Conservation (phyloP, 2,113 vertebrate species). For the Ptychochromis oligacanthus region DNA sequence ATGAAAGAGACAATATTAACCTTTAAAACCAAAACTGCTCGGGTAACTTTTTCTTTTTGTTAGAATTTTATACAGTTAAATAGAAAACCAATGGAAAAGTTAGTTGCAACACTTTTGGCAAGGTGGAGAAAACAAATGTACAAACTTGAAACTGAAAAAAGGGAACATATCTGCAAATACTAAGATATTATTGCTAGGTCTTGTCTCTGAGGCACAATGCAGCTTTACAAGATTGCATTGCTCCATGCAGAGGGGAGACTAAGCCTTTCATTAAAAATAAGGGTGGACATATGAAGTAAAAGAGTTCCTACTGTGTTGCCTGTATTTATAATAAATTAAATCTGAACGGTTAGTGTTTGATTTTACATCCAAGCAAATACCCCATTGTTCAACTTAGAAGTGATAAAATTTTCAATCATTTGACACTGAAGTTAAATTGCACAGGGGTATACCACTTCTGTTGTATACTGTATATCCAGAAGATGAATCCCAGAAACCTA, state of each 20-base stretch:
- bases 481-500: constrained; percentile 8
- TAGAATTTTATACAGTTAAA: background rate
- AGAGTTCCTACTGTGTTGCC: background rate
- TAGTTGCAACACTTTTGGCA: background rate
- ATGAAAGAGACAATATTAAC: background rate
- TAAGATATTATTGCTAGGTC: background rate
- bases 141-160: background rate
- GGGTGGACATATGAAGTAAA: background rate
- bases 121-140: background rate
- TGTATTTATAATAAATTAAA: background rate
- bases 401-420: background rate
- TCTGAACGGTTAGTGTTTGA: background rate
- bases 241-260: background rate
- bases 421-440: background rate
- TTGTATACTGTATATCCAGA: background rate
- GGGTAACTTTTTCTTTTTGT: background rate
- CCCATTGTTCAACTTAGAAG: background rate
- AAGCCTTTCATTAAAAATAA: background rate
- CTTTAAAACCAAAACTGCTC: background rate
- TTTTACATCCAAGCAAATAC: background rate
- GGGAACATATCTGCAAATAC: background rate
- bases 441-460: background rate
- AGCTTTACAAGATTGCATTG: background rate
- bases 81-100: background rate
- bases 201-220: background rate